Conservation (phyloP, 2,888 invertebrate genomes). For the Germaria angustata region DNA sequence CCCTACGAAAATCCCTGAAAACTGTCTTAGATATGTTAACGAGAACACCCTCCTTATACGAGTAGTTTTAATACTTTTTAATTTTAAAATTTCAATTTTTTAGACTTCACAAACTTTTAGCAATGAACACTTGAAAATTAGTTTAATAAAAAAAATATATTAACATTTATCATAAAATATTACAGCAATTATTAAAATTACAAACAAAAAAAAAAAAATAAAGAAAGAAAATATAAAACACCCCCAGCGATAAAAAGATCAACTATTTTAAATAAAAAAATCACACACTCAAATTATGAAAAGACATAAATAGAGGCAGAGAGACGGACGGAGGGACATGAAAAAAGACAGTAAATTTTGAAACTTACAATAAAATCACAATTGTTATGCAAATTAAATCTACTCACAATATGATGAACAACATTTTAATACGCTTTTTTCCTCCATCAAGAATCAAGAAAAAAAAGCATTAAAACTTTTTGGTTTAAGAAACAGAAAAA, state of each 20-base stretch:
- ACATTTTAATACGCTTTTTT: slow-evolving; percentile 71
- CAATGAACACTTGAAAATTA: background rate
- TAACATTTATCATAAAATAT: slow-evolving; percentile 51
- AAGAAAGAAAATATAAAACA: background rate
- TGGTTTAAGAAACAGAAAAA: background rate
- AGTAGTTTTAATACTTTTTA: too few species aligned
- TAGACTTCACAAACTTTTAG: slow-evolving; percentile 54
- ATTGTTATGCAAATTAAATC: slow-evolving; percentile 66
- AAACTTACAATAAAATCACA: slow-evolving; percentile 37
- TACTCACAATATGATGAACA: slow-evolving; percentile 37
- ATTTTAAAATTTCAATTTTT: background rate
- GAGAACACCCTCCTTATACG: too few species aligned
- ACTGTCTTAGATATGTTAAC: too few species aligned
- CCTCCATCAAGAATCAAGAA: slow-evolving; percentile 2
- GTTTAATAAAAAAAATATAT: background rate
- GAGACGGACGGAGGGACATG: background rate
- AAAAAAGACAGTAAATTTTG: background rate
- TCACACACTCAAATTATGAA: slow-evolving; percentile 46
- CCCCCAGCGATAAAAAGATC: slow-evolving; percentile 15
- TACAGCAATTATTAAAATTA: slow-evolving; percentile 31
- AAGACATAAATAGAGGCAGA: slow-evolving; percentile 18
- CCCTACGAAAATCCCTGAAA: too few species aligned
- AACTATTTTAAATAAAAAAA: slow-evolving; percentile 27
- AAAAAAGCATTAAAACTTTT: background rate
- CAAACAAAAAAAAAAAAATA: slow-evolving; percentile 7